A percentile compares a stretch with the other conserved stretches of the same genome.
Evolutionary conservation across 2,113 vertebrate genomes (phyloP).

Genomic region (Setophaga petechia): DNA sequence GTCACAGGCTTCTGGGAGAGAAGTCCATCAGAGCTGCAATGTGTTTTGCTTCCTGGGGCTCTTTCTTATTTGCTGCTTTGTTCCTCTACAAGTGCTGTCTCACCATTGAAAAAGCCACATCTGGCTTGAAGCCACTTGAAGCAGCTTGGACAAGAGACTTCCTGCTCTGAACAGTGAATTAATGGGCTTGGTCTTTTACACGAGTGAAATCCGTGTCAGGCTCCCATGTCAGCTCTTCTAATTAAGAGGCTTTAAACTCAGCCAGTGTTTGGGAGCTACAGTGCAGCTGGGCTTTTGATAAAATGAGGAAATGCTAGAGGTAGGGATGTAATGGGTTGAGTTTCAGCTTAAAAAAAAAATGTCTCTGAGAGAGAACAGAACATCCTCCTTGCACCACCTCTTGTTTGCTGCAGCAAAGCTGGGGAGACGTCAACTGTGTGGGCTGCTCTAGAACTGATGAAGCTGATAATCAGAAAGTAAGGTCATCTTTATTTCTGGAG

Average conservation of each 20-base stretch:
- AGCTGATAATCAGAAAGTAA: not conserved
- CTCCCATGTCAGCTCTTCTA: not conserved
- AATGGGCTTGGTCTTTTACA: not conserved
- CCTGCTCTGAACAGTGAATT: not conserved
- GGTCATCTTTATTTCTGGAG: not conserved
- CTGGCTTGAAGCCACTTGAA: not conserved
- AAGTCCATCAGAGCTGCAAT: not conserved
- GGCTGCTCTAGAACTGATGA: not conserved
- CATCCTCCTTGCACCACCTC: not conserved
- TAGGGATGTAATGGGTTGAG: not conserved
- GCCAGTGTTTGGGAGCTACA: not conserved
- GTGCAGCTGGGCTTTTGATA: not conserved
- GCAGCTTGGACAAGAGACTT: not conserved
- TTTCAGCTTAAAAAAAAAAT: not conserved
- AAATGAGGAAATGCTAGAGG: constrained; percentile 3
- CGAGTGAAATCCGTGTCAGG: not conserved
- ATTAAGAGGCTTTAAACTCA: not conserved
- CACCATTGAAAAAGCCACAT: not conserved
- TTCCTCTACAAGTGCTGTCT: not conserved
- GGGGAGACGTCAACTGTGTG: accelerated
- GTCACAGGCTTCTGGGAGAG: not conserved
- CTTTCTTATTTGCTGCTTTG: not conserved
- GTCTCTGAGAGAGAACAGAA: not conserved
- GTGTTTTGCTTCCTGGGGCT: not conserved
- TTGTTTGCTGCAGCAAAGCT: not conserved